phyloP scores from a whole-genome alignment of 2,113 vertebrate genomes.

The Epinephelus fuscoguttatus region DNA sequence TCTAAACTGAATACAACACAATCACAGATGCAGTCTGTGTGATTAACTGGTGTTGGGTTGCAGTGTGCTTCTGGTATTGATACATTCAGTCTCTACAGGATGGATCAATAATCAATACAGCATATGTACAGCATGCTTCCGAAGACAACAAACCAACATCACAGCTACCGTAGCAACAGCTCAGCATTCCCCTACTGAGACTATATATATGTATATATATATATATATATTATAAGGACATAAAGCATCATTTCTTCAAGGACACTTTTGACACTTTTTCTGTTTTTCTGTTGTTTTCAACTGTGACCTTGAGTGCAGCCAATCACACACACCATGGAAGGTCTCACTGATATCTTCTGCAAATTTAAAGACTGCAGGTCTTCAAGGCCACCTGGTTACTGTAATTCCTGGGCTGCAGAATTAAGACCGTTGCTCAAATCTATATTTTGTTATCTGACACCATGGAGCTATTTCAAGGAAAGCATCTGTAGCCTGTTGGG shows the following conservation, averaged over 20 bases:
- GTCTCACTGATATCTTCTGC: background rate
- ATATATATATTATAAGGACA: no score
- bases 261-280: background rate
- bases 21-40: background rate
- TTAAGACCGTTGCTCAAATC: background rate
- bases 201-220: no score
- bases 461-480: background rate
- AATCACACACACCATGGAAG: background rate
- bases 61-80: slow-evolving; percentile 8
- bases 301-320: slow-evolving; percentile 1
- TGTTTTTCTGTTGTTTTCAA: background rate
- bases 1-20: background rate
- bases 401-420: background rate
- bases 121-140: background rate
- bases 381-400: background rate
- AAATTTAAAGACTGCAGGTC: background rate
- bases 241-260: background rate
- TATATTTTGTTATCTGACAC: background rate
- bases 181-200: background rate
- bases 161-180: background rate
- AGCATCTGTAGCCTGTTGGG: background rate
- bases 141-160: background rate
- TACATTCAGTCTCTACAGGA: background rate
- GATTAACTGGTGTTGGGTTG: background rate
- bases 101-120: slow-evolving; percentile 33